Percentiles rank a stretch among this genome's conserved stretches.
Conservation (phyloP, 2,113 vertebrate species). For the Todiramphus saurophagus region DNA sequence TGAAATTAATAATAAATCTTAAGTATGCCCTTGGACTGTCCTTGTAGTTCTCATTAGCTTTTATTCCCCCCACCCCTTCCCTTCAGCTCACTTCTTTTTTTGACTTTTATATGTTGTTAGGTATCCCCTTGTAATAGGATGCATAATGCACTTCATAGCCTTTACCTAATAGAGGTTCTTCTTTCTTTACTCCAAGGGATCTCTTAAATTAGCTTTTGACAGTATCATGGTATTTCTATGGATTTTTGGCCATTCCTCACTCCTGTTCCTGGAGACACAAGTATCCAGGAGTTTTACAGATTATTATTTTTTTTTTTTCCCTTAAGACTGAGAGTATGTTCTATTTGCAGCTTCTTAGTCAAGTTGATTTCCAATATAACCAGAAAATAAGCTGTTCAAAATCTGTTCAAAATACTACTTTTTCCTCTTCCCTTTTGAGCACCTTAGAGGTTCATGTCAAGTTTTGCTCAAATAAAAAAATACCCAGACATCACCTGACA, state of each 20-base stretch:
- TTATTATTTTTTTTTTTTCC: neutral
- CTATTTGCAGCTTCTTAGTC: neutral
- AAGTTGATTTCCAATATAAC: neutral
- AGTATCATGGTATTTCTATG: neutral
- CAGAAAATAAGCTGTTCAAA: neutral
- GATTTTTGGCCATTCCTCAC: neutral
- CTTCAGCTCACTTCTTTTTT: neutral
- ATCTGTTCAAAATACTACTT: neutral
- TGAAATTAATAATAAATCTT: neutral
- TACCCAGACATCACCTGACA: neutral
- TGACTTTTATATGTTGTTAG: neutral
- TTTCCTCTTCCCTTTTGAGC: neutral
- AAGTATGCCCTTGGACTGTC: neutral
- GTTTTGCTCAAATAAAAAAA: neutral
- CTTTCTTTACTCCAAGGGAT: neutral
- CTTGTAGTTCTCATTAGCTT: neutral
- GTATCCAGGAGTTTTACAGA: neutral
- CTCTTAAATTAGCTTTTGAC: neutral
- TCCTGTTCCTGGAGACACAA: neutral
- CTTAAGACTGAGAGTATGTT: neutral
- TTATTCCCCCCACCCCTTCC: neutral
- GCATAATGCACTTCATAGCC: neutral
- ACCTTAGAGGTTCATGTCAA: neutral
- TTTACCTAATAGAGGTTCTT: neutral
- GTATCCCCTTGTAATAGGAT: neutral